A percentile compares a stretch with the other conserved stretches of the same genome.
phyloP scores from a whole-genome alignment of 2,113 vertebrate species.

The Microcebus ravelobensis region DNA sequence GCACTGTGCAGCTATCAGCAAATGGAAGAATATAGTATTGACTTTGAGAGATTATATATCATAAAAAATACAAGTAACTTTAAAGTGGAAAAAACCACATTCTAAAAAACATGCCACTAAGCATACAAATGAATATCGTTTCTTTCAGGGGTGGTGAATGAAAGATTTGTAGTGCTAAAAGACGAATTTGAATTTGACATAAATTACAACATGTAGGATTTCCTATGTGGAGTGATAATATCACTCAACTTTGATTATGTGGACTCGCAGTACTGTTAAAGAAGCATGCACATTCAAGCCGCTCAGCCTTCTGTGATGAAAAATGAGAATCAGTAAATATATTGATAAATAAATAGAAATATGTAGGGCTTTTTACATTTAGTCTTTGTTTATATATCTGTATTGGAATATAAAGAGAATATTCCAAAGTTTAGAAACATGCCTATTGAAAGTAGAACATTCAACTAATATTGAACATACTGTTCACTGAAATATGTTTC shows the following conservation, averaged over 20 bases:
- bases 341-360: neutral
- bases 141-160: neutral
- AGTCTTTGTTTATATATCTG: neutral
- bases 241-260: neutral
- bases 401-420: slow-evolving; percentile 8
- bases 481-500: slow-evolving; percentile 56
- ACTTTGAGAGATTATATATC: neutral
- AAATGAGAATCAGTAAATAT: neutral
- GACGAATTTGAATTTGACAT: neutral
- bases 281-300: neutral
- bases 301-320: neutral
- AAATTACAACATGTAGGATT: neutral
- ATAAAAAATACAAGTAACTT: neutral
- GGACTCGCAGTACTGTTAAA: neutral
- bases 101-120: neutral
- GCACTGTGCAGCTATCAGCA: neutral
- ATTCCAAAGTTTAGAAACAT: slow-evolving; percentile 16
- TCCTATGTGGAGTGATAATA: neutral
- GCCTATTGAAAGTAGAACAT: neutral
- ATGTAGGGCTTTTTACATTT: neutral
- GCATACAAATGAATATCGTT: neutral
- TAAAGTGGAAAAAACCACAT: neutral
- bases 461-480: neutral
- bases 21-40: neutral
- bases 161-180: neutral